Conservation (phyloP, 2,797 vertebrate species). For the Rhabdomys pumilio region DNA sequence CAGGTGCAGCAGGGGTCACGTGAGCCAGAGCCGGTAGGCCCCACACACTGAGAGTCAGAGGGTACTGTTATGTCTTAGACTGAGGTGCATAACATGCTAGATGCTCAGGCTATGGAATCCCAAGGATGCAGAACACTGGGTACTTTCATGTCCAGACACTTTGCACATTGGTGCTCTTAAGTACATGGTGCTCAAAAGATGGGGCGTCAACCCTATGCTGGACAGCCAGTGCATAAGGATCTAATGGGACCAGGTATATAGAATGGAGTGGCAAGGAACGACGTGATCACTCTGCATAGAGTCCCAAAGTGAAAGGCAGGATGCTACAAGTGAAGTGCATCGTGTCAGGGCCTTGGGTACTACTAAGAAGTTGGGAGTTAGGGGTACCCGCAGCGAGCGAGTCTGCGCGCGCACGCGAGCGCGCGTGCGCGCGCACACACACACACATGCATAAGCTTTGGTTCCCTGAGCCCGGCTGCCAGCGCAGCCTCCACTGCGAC, state of each 20-base stretch:
- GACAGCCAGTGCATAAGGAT: not conserved
- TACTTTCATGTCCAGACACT: not conserved
- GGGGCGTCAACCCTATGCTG: not conserved
- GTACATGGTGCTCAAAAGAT: not conserved
- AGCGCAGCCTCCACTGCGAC: conserved; percentile 60
- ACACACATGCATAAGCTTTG: not conserved
- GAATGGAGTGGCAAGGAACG: not conserved
- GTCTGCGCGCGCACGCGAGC: not conserved
- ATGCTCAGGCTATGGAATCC: not conserved
- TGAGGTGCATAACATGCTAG: not conserved
- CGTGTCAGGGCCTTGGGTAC: not conserved
- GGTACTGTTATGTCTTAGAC: not conserved
- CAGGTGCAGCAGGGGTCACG: not conserved
- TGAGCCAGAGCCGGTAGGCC: not conserved
- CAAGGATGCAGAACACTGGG: not conserved
- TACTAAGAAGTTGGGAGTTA: not conserved
- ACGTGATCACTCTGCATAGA: not conserved
- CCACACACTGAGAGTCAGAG: not conserved
- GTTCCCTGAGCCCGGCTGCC: not conserved
- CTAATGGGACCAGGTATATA: not conserved
- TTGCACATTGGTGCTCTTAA: not conserved
- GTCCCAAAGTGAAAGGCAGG: not conserved
- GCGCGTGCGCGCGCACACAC: not conserved
- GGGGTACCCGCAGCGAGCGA: not conserved
- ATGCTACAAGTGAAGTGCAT: not conserved